Conservation (phyloP, 2,797 vertebrate genomes). For the Morus bassanus region DNA sequence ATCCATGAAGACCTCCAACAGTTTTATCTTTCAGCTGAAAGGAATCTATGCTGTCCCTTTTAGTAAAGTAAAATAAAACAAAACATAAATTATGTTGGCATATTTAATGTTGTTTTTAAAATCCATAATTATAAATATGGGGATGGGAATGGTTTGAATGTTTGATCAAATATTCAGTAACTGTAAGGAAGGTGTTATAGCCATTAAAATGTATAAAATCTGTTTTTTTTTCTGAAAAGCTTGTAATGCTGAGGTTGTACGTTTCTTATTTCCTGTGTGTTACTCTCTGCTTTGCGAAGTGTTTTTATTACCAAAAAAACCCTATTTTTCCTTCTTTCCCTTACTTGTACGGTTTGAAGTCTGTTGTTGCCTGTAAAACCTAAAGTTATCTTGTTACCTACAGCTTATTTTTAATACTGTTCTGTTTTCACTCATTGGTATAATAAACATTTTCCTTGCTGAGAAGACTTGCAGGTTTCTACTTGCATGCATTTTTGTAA, state of each 20-base stretch:
- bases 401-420: neutral
- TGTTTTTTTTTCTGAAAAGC: neutral
- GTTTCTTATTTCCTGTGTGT: neutral
- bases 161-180: neutral
- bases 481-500: neutral
- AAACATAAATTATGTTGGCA: neutral
- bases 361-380: neutral
- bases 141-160: neutral
- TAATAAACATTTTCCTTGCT: neutral
- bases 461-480: neutral
- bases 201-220: neutral
- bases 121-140: neutral
- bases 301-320: neutral
- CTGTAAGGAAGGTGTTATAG: neutral
- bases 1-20: neutral
- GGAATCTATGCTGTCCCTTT: neutral
- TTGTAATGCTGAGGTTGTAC: neutral
- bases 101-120: neutral
- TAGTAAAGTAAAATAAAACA: neutral
- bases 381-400: neutral
- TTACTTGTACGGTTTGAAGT: neutral
- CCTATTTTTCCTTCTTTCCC: neutral
- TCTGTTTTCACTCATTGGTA: neutral
- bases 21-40: neutral
- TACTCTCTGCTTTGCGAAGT: neutral